These are phyloP conservation scores for Brassicogethes aeneus DNA, from an alignment of 2,888 invertebrate species.

Conservation along the genomic window DNA sequence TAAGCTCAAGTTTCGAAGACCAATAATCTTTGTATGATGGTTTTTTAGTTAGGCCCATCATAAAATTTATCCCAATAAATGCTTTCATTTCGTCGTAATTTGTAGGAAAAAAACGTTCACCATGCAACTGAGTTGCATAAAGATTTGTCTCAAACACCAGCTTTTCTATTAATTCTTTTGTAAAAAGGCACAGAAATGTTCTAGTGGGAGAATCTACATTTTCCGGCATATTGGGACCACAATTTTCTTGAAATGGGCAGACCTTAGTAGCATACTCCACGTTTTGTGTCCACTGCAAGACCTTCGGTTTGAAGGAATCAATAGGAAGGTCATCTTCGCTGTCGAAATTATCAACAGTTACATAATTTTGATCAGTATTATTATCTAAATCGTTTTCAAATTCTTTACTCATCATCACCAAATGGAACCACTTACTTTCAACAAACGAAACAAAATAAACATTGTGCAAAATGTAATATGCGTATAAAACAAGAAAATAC, in stretches of 20 bases:
- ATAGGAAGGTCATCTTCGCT: neutral
- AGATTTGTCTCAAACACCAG: neutral
- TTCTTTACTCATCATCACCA: too few species aligned
- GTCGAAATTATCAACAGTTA: neutral
- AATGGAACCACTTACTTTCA: too few species aligned
- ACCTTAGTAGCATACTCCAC: neutral
- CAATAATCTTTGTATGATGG: constrained; percentile 6
- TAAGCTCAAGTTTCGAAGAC: constrained; percentile 3
- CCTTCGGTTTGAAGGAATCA: too few species aligned
- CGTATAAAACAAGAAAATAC: too few species aligned
- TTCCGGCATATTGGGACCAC: neutral
- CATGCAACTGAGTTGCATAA: neutral
- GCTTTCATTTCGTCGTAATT: constrained; percentile 3
- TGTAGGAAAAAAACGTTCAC: neutral
- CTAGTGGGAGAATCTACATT: neutral
- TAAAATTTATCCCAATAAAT: constrained; percentile 3
- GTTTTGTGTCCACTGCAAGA: neutral
- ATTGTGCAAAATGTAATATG: too few species aligned
- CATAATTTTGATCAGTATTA: neutral
- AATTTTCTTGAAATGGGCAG: neutral
- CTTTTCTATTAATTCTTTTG: neutral
- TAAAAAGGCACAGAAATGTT: neutral
- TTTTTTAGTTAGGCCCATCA: constrained; percentile 2
- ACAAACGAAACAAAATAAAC: too few species aligned
- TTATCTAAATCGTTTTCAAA: neutral